Evolutionary conservation across 2,113 vertebrate genomes (phyloP).

Genomic region (Coreoperca whiteheadi): DNA sequence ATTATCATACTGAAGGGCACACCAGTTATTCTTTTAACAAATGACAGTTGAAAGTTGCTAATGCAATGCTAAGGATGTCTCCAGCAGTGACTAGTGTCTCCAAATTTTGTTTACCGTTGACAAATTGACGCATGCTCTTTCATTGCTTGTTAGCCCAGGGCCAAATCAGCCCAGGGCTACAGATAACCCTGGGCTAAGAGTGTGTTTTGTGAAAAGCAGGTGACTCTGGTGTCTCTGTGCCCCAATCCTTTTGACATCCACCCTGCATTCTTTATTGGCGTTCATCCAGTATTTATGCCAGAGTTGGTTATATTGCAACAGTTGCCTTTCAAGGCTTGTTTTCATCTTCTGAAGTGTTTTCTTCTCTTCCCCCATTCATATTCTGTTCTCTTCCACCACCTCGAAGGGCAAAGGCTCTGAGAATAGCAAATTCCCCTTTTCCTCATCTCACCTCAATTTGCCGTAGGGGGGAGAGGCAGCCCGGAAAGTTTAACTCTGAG

Average conservation of each 20-base stretch:
- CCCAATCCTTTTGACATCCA: constrained; percentile 61
- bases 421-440: constrained; percentile 74
- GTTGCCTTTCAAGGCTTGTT: constrained; percentile 74
- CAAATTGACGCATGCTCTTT: constrained; percentile 46
- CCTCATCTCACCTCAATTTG: constrained; percentile 64
- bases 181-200: constrained; percentile 63
- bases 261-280: constrained; percentile 66
- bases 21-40: neutral
- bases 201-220: constrained; percentile 52
- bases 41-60: constrained; percentile 36
- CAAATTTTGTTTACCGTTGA: constrained; percentile 53
- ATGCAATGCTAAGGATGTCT: constrained; percentile 2
- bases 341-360: constrained; percentile 71
- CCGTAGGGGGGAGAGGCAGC: constrained; percentile 46
- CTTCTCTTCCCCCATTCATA: constrained; percentile 58
- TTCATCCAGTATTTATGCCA: constrained; percentile 76
- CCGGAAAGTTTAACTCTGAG: constrained; percentile 54
- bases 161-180: constrained; percentile 65
- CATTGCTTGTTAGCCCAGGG: constrained; percentile 46
- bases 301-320: constrained; percentile 68
- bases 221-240: constrained; percentile 50
- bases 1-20: constrained; percentile 41
- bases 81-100: constrained; percentile 3
- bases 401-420: constrained; percentile 69
- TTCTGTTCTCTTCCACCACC: constrained; percentile 66